Base-by-base conservation (phyloP, 2,113 vertebrate genomes). In the Camarhynchus parvulus region DNA sequence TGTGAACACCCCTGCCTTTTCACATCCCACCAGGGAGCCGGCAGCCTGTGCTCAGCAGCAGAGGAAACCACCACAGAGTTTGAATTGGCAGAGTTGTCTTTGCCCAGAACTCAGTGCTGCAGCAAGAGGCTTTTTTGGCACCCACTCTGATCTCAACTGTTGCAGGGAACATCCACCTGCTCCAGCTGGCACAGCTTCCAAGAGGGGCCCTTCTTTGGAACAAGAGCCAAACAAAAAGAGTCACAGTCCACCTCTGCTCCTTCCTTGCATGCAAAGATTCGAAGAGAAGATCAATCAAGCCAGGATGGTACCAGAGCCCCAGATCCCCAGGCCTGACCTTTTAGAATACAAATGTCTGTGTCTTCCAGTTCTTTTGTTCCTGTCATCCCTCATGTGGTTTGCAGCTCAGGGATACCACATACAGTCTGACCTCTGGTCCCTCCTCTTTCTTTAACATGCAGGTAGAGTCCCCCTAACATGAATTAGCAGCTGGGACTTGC, bases 1-100 rank as follows among this genome's bases (percentile, higher is more conserved):
- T 94, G 76, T 41, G 83, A 88, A 19, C 37, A 50, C 44, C 67
- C 87, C 90, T 90, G 83, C 80, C 58, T 75, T 90, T 93, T 92
- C 16, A 15, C 67, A 73, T 84, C 76, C 61, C 13, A 0, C 64
- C 37, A 41, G 56, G 93, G 90, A 83, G 83, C 79, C 72, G 68
- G 68, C 41, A 89, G 85, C 28, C 76, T 83, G 47, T 41, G 80
- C 70, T 90, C 50, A 61, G 7, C 10, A 83, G 78, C 64, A 63
- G 44, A 70, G 70, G 42, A 92, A 92, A 42, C 44, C 58, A 55
- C 25, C 14, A 41, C 19, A 13, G 61, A 44, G n/a, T 30, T 55
- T 83, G 69, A 81, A 75, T 86, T 92, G 89, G 35, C 56, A 72
- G 72, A 49, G 14, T 6, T 87, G 39, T 63, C 83, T 58, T 64